Evolutionary conservation across 2,888 invertebrate genomes (phyloP).

Genomic region (Hartigia nigra): DNA sequence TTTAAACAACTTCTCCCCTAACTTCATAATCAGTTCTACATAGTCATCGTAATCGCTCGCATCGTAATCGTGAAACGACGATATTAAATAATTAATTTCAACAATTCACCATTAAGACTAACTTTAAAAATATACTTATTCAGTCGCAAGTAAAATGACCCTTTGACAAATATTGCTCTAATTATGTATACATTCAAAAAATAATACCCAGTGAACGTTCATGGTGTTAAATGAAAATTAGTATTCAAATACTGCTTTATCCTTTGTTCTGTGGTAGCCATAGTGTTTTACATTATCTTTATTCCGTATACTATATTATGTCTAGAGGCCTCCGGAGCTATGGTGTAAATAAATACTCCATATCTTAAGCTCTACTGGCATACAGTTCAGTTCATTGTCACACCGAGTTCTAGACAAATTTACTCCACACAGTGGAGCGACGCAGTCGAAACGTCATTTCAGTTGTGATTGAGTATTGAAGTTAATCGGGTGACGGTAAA

Average conservation of each 20-base stretch:
- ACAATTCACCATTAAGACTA: background rate
- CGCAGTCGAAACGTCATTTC: conserved; percentile 1
- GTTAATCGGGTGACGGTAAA: background rate
- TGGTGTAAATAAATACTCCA: conserved; percentile 57
- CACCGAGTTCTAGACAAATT: background rate
- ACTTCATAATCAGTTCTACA: background rate
- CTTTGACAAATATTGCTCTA: background rate
- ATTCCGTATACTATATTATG: conserved; percentile 58
- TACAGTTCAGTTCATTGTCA: conserved; percentile 34
- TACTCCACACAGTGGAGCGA: background rate
- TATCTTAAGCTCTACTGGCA: conserved; percentile 49
- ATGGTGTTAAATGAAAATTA: background rate
- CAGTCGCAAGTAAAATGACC: background rate
- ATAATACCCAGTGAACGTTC: background rate
- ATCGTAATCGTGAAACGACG: background rate
- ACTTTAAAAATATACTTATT: background rate
- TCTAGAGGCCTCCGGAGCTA: conserved; percentile 43
- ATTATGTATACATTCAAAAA: background rate
- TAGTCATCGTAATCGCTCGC: background rate
- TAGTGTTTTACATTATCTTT: conserved; percentile 45
- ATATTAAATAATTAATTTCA: background rate
- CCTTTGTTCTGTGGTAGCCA: background rate
- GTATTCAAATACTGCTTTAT: background rate
- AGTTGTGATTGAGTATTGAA: background rate
- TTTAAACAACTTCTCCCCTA: background rate